These are phyloP conservation scores for Calonectris borealis DNA, from an alignment of 2,113 vertebrate genomes.

Conservation along the genomic window DNA sequence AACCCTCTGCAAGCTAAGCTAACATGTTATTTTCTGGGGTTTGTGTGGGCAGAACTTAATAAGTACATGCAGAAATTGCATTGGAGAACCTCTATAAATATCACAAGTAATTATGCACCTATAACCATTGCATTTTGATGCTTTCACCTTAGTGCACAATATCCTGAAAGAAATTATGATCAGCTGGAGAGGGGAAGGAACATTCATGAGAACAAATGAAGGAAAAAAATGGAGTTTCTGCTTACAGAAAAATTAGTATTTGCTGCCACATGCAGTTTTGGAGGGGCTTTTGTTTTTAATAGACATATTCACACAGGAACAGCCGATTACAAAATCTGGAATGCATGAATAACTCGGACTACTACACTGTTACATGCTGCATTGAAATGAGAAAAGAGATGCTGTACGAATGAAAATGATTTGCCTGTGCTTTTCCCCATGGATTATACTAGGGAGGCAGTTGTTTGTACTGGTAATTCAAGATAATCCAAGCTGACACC, in stretches of 20 bases:
- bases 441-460: not conserved
- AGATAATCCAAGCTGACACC: not conserved
- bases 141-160: conserved; percentile 39
- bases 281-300: conserved; percentile 34
- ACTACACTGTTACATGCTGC: conserved; percentile 3
- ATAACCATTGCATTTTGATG: not conserved
- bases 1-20: conserved; percentile 37
- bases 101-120: conserved; percentile 34
- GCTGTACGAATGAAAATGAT: conserved; percentile 13
- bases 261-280: conserved; percentile 19
- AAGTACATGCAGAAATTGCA: conserved; percentile 41
- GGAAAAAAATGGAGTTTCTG: not conserved
- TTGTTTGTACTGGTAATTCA: not conserved
- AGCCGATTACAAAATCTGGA: conserved; percentile 22
- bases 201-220: not conserved
- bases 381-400: conserved; percentile 33
- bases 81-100: conserved; percentile 60
- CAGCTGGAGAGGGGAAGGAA: not conserved
- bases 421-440: not conserved
- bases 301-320: not conserved
- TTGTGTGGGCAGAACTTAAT: conserved; percentile 64
- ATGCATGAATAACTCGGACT: conserved; percentile 18
- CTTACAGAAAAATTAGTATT: conserved; percentile 16
- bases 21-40: conserved; percentile 51
- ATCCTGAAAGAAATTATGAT: not conserved